Conservation (phyloP, 1,140 invertebrate species). For the Andricus grossulariae region DNA sequence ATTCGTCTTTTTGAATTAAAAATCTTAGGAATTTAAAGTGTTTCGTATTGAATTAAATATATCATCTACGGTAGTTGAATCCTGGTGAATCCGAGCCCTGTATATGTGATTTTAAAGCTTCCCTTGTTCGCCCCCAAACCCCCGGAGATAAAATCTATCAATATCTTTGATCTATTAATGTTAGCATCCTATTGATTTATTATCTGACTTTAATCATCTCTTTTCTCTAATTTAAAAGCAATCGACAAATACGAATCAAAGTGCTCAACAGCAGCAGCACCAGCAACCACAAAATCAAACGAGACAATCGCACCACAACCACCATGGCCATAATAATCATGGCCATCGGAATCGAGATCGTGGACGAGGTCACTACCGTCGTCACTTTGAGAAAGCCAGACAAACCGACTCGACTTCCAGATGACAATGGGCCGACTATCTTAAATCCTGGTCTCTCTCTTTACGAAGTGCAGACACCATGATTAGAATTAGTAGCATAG, state of each 20-base stretch:
- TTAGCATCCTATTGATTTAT: not conserved
- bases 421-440: constrained; percentile 69
- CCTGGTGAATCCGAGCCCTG: no score
- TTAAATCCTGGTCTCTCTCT: constrained; percentile 42
- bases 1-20: no score
- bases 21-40: no score
- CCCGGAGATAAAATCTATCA: no score
- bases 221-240: constrained; percentile 38
- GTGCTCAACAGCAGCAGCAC: constrained; percentile 53
- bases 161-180: not conserved
- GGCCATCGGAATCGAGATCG: constrained; percentile 63
- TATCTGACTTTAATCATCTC: not conserved
- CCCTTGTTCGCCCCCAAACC: no score
- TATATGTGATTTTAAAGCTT: no score
- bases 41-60: no score
- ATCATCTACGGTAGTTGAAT: no score
- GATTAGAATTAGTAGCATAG: constrained; percentile 55
- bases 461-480: constrained; percentile 50
- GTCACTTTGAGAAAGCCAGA: constrained; percentile 66
- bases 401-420: constrained; percentile 70
- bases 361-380: constrained; percentile 63
- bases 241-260: constrained; percentile 54
- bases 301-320: constrained; percentile 62
- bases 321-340: constrained; percentile 53
- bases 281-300: constrained; percentile 56